Conservation (phyloP, 2,113 vertebrate species). For the Mirounga angustirostris region DNA sequence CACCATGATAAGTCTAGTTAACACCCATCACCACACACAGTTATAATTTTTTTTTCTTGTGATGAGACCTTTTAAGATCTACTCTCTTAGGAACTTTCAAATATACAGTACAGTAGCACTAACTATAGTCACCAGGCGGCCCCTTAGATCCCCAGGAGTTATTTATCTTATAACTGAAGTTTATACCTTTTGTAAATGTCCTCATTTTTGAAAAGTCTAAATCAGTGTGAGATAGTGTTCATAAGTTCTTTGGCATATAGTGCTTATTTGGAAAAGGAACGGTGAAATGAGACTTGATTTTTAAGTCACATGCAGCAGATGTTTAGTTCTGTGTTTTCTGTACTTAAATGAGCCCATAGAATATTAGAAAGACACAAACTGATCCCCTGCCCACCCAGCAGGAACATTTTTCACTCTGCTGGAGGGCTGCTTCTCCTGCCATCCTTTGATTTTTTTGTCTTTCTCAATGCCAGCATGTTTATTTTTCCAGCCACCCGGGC, state of each 20-base stretch:
- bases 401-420: not conserved
- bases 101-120: not conserved
- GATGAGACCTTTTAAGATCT: slow-evolving; percentile 7
- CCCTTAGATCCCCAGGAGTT: not conserved
- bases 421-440: not conserved
- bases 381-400: not conserved
- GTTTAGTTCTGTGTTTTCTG: not conserved
- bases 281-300: slow-evolving; percentile 5
- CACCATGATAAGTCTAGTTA: not conserved
- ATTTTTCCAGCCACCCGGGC: slow-evolving; percentile 48
- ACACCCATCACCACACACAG: not conserved
- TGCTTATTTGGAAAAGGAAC: not conserved
- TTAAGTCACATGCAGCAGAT: slow-evolving; percentile 33
- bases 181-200: not conserved
- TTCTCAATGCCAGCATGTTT: slow-evolving; percentile 5
- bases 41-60: not conserved
- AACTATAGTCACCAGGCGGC: not conserved
- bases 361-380: slow-evolving; percentile 12
- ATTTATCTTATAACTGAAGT: not conserved
- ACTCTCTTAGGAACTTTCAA: not conserved
- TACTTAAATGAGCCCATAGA: not conserved
- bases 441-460: slow-evolving; percentile 31
- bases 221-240: not conserved
- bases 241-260: not conserved
- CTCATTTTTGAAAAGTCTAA: slow-evolving; percentile 36